Conservation (phyloP, 2,797 vertebrate species). For the Liasis olivaceus region DNA sequence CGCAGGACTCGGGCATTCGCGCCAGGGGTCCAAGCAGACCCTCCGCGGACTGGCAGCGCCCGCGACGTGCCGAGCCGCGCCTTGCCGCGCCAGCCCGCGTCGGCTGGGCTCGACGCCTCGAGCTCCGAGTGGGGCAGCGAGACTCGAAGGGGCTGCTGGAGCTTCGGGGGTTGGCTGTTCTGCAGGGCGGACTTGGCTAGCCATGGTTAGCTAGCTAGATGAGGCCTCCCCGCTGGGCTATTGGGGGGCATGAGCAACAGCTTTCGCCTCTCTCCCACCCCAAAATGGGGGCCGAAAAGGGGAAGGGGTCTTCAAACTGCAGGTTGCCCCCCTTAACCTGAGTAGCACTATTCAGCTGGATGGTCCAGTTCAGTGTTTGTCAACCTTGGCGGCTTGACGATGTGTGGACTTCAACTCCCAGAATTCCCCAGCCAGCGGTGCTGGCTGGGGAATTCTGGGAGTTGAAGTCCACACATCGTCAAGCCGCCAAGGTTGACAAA, state of each 20-base stretch:
- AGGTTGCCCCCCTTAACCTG: no score
- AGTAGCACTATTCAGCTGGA: no score
- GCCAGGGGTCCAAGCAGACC: background rate
- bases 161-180: background rate
- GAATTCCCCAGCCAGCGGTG: background rate
- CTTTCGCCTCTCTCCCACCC: no score
- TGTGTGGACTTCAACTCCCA: background rate
- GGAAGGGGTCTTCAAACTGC: no score
- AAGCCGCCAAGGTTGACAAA: no score
- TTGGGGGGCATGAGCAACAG: no score
- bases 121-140: background rate
- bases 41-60: background rate
- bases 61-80: no score
- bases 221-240: no score
- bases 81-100: no score
- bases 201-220: background rate
- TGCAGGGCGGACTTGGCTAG: background rate
- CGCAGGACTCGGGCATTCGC: background rate
- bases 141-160: background rate
- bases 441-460: background rate
- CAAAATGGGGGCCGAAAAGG: background rate
- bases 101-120: no score
- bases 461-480: background rate
- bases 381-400: background rate
- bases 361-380: background rate